phyloP scores from a whole-genome alignment of 2,888 invertebrate species.

The Cryptophagus acutangulus region DNA sequence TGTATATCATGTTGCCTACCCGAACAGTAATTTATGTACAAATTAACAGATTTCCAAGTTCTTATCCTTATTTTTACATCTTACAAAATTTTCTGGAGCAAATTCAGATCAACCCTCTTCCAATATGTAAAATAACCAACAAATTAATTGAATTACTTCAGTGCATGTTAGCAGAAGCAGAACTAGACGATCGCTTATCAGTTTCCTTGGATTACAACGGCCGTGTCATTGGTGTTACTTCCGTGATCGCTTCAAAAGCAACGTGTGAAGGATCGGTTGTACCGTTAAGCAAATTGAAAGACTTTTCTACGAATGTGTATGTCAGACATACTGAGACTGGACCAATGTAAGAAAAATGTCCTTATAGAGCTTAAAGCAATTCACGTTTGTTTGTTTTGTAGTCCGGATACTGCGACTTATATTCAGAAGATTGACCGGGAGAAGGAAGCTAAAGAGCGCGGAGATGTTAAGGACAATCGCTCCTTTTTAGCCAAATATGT shows the following conservation, averaged over 20 bases:
- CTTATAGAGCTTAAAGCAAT: too few species aligned
- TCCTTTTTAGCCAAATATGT: conserved; percentile 98
- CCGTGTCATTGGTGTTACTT: conserved; percentile 66
- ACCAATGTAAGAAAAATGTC: conserved; percentile 59
- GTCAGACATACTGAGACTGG: conserved; percentile 77
- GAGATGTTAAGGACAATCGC: conserved; percentile 88
- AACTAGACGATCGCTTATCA: conserved; percentile 72
- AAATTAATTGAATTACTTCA: conserved; percentile 36
- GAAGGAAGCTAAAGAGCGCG: conserved; percentile 80
- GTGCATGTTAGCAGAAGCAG: conserved; percentile 71
- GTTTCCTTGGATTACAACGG: conserved; percentile 76
- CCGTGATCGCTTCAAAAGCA: conserved; percentile 51
- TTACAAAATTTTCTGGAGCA: neutral
- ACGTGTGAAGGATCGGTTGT: conserved; percentile 49
- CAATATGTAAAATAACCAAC: too few species aligned
- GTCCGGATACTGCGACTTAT: conserved; percentile 92
- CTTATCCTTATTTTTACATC: too few species aligned
- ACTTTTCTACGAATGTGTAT: conserved; percentile 72
- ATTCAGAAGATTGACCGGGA: conserved; percentile 90
- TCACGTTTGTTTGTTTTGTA: conserved; percentile 14
- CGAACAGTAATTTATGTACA: too few species aligned
- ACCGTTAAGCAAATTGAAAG: conserved; percentile 46
- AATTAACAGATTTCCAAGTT: too few species aligned
- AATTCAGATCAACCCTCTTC: neutral
- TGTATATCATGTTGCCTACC: too few species aligned